phyloP scores from a whole-genome alignment of 1,140 invertebrate genomes.

The Cecropterus lyciades region DNA sequence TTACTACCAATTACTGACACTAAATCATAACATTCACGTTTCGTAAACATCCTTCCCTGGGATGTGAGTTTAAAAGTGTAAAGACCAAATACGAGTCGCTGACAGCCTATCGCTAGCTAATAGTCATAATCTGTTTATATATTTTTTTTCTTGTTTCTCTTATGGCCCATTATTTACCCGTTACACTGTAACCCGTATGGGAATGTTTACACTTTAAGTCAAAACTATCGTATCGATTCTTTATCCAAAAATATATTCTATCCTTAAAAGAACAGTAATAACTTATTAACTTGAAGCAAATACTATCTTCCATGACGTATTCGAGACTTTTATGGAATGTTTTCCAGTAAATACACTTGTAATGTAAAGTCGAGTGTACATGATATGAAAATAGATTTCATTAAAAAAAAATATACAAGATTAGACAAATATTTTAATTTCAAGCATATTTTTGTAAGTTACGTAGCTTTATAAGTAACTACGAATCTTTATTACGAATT shows the following conservation, averaged over 20 bases:
- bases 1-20: conserved; percentile 79
- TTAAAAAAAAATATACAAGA: too few species aligned
- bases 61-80: conserved; percentile 55
- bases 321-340: conserved; percentile 4
- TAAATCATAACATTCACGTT: conserved; percentile 78
- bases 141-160: conserved; percentile 58
- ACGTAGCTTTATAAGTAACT: too few species aligned
- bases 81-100: conserved; percentile 73
- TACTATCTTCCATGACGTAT: not conserved
- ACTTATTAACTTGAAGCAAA: conserved; percentile 33
- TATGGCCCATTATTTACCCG: conserved; percentile 67
- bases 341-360: conserved; percentile 1
- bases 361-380: not conserved
- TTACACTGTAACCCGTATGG: conserved; percentile 67
- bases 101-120: conserved; percentile 75
- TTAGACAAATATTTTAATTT: too few species aligned
- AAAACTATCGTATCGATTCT: conserved; percentile 59
- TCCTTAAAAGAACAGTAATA: conserved; percentile 24
- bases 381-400: too few species aligned
- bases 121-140: conserved; percentile 75
- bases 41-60: conserved; percentile 74
- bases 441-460: too few species aligned
- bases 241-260: conserved; percentile 58
- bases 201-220: conserved; percentile 77
- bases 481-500: too few species aligned